Base-by-base conservation (phyloP, 2,113 vertebrate genomes). In the Indri indri region DNA sequence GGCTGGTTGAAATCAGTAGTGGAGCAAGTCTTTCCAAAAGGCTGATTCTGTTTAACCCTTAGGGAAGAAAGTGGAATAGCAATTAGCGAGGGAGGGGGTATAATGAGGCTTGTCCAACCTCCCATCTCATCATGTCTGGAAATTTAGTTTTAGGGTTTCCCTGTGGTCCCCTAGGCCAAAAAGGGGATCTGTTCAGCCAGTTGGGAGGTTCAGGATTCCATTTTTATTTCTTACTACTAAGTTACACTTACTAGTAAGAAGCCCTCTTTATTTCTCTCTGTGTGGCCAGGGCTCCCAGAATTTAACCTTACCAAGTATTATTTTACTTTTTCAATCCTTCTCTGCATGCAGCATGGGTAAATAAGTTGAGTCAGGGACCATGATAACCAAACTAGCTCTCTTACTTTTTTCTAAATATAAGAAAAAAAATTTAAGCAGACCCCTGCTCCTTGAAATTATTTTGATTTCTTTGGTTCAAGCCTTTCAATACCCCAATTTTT, bases 311-410 rank as follows among this genome's bases (percentile, higher is more conserved):
- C 12, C 61, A 63, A 74, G 37, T 17, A 47, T 84, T 84, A 82
- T 92, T 96, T 95, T 57, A 73, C 16, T 54, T 76, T 88, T 52
- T 6, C 6, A 50, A 96, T 84, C 88, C 22, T 92, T 74, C 52
- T 94, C 34, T 22, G 5, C 8, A n/a, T 68, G n/a, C 6, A 77
- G 3, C 12, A 10, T 50, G 3, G 27, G 13, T 45, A 79, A 80
- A 65, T 66, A 59, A 34, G 27, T 57, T 68, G 59, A 96, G 1
- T 12, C 34, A 68, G 17, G 59, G 34, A 22, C 50, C 63, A 23
- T 85, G 74, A 54, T 54, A 84, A 59, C 14, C 30, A 95, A 81
- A 17, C 4, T 5, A 81, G 12, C 34, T 85, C 1, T 34, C 6
- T 89, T 81, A 37, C 22, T 91, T 68, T 76, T 4, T 34, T 94